Conservation (phyloP, 2,113 vertebrate genomes). For the Epinephelus fuscoguttatus region DNA sequence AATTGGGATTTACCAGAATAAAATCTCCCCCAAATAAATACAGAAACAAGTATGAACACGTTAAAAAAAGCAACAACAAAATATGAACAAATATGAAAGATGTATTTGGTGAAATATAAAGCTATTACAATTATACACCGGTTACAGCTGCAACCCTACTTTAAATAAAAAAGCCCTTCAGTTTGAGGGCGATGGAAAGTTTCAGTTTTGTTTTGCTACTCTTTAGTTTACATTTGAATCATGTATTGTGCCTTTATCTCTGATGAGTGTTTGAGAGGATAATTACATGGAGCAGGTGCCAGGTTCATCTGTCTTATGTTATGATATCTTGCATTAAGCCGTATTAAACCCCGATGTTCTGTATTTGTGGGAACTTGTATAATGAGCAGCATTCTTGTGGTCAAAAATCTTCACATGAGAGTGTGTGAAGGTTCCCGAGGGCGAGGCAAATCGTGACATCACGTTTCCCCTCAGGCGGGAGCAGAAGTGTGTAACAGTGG, state of each 20-base stretch:
- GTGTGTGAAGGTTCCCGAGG: constrained; percentile 24
- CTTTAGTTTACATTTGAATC: constrained; percentile 5
- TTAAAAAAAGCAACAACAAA: too few relatives aligned
- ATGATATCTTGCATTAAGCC: constrained; percentile 21
- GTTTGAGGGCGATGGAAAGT: not conserved
- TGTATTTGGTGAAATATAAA: too few relatives aligned
- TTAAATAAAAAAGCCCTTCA: not conserved
- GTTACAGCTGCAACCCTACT: not conserved
- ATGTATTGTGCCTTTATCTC: not conserved
- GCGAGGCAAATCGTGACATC: constrained; percentile 37
- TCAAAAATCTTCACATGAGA: constrained; percentile 28
- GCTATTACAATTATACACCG: too few relatives aligned
- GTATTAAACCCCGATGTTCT: constrained; percentile 18
- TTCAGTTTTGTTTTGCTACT: not conserved
- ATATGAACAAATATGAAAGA: too few relatives aligned
- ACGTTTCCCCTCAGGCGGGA: constrained; percentile 30
- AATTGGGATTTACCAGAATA: too few relatives aligned
- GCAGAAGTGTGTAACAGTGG: constrained; percentile 30
- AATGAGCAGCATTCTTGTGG: constrained; percentile 46
- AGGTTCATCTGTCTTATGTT: constrained; percentile 9
- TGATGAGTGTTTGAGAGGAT: constrained; percentile 29
- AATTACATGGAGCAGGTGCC: constrained; percentile 39
- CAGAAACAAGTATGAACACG: too few relatives aligned
- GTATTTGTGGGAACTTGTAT: constrained; percentile 64
- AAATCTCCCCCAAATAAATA: too few relatives aligned